Evolutionary conservation across 2,113 vertebrate genomes (phyloP), one percentile per base, ranked within the genome.

Genomic region (Platycercus adscitus): DNA sequence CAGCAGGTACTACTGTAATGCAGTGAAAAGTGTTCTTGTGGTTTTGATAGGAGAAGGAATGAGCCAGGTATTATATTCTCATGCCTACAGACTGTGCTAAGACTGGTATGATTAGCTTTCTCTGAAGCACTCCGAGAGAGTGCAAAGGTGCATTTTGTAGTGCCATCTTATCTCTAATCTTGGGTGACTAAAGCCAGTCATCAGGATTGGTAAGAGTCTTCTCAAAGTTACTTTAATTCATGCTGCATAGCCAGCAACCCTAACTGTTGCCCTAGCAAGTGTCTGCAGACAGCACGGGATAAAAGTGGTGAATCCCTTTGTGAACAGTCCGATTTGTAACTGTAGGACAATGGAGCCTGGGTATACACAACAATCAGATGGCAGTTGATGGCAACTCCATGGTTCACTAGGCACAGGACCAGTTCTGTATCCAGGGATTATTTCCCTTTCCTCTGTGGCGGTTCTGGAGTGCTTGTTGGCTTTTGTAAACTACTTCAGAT

Each of bases 401-500:
- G 47, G 80, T 50, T 60, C 44, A 64, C 56, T 18, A 26, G 80
- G 52, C 88, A 81, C 52, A 81, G 75, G 79, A 72, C 69, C 83
- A 91, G 25, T 60, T 88, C 69, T 78, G 43, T 68, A 66, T 79
- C 71, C 82, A 88, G 92, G 52, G 88, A 84, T 94, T 88, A 91
- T 75, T 95, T 90, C 56, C 52, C 47, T 86, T 92, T 92, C 61
- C 80, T 96, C 86, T 85, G n/a, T 56, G 66, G 49, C 43, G 1
- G 31, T 92, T 85, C 65, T 93, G 81, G 70, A 69, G 83, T 80
- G 73, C 89, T 87, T 81, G 77, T 39, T 84, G 85, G 75, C 69
- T 90, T 91, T 91, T 81, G 90, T 75, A 81, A 87, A 83, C 52
- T 81, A 56, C 77, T 96, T 96, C 77, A 95, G 83, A 37, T 93